A percentile compares a stretch with the other conserved stretches of the same genome.
These are phyloP conservation scores for Polyodon spathula DNA, from an alignment of 2,113 vertebrate species.

Conservation along the genomic window DNA sequence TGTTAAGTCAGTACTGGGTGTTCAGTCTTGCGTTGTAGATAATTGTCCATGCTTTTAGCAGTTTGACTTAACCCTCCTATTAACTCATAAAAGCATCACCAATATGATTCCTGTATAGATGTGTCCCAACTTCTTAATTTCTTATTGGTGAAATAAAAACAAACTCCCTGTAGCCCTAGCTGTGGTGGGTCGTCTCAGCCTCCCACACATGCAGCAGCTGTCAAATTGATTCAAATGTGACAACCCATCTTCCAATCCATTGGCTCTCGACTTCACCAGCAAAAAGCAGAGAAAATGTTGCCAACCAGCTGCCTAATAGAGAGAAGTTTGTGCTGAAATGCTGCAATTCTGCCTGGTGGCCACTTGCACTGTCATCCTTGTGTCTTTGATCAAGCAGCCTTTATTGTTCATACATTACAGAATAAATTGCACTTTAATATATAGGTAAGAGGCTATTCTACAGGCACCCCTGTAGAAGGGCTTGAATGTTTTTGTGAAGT, in stretches of 20 bases:
- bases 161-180: conserved; percentile 9
- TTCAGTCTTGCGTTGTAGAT: too few relatives aligned
- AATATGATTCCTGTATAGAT: too few relatives aligned
- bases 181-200: conserved; percentile 7
- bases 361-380: too few relatives aligned
- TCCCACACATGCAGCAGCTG: conserved; percentile 10
- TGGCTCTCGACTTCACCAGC: conserved; percentile 12
- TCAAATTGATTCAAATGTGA: conserved; percentile 20
- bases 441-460: too few relatives aligned
- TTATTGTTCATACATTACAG: not conserved
- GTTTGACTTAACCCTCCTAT: too few relatives aligned
- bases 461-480: too few relatives aligned
- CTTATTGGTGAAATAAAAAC: too few relatives aligned
- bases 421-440: not conserved
- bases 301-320: conserved; percentile 19
- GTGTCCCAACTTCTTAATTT: too few relatives aligned
- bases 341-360: conserved; percentile 13
- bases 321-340: conserved; percentile 10
- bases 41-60: too few relatives aligned
- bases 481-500: too few relatives aligned
- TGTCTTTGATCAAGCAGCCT: not conserved
- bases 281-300: conserved; percentile 15
- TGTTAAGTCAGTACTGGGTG: too few relatives aligned
- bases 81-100: too few relatives aligned
- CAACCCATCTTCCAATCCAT: conserved; percentile 17